phyloP scores from a whole-genome alignment of 1,140 invertebrate species.

The Zaprionus davidi region DNA sequence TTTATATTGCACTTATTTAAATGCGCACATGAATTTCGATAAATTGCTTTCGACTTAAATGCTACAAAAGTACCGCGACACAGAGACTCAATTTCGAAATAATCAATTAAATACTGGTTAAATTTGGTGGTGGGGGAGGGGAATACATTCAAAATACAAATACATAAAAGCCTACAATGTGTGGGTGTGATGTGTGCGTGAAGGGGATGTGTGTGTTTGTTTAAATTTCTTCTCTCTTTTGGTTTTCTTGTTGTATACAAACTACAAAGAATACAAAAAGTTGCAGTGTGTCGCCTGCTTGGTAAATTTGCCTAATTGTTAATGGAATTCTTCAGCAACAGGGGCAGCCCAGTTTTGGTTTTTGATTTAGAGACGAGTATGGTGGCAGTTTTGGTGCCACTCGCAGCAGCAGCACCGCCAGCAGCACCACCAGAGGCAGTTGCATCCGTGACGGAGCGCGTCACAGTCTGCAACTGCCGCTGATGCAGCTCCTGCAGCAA shows the following conservation, averaged over 20 bases:
- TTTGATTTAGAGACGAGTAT: constrained; percentile 84
- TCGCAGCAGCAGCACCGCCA: constrained; percentile 16
- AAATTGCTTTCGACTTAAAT: constrained; percentile 40
- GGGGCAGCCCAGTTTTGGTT: constrained; percentile 84
- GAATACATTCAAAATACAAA: constrained; percentile 52
- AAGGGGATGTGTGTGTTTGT: constrained; percentile 6
- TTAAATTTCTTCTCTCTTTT: constrained; percentile 24
- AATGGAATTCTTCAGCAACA: constrained; percentile 84
- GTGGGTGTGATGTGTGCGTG: constrained; percentile 13
- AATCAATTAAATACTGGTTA: constrained; percentile 61
- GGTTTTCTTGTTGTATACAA: constrained; percentile 62
- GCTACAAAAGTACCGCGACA: constrained; percentile 44
- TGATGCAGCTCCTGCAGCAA: constrained; percentile 77
- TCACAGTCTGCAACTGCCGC: constrained; percentile 67
- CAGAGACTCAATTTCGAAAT: constrained; percentile 39
- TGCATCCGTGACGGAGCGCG: constrained; percentile 49
- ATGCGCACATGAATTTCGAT: constrained; percentile 65
- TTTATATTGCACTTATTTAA: constrained; percentile 65
- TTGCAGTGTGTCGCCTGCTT: constrained; percentile 41
- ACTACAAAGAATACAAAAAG: constrained; percentile 79
- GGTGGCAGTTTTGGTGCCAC: constrained; percentile 81
- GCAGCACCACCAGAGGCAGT: constrained; percentile 34
- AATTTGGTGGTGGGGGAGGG: constrained; percentile 16
- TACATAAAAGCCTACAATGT: constrained; percentile 48
- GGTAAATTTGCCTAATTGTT: constrained; percentile 74